A percentile compares a stretch with the other conserved stretches of the same genome.
These are phyloP conservation scores for Hycleus phaleratus DNA, from an alignment of 1,140 invertebrate genomes.

Conservation along the genomic window DNA sequence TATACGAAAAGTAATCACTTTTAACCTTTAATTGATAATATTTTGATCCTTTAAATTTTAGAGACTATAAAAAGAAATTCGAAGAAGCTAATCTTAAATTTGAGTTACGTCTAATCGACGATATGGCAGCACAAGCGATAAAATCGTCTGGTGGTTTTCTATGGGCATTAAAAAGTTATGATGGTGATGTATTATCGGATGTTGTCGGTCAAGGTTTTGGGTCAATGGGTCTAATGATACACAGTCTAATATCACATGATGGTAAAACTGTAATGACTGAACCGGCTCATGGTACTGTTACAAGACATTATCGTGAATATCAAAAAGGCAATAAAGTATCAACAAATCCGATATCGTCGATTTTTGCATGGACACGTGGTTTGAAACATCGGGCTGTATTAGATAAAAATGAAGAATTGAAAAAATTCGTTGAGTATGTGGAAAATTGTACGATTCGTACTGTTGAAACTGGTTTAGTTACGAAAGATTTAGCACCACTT, in stretches of 20 bases:
- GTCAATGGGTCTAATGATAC: constrained; percentile 90
- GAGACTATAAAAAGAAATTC: constrained; percentile 56
- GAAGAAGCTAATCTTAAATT: constrained; percentile 61
- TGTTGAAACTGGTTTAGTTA: constrained; percentile 88
- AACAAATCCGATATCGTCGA: constrained; percentile 95
- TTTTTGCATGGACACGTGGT: constrained; percentile 93
- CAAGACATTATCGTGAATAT: constrained; percentile 82
- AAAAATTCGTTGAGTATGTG: constrained; percentile 69
- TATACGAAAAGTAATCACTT: constrained; percentile 48
- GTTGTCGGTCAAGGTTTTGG: constrained; percentile 70
- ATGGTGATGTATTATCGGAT: constrained; percentile 71
- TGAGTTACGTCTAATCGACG: constrained; percentile 69
- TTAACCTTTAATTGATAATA: not conserved
- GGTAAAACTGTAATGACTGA: constrained; percentile 93
- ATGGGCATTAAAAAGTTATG: constrained; percentile 74
- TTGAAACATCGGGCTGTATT: constrained; percentile 85
- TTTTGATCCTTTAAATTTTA: constrained; percentile 30
- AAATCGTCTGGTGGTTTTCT: constrained; percentile 68
- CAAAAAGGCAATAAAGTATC: constrained; percentile 93
- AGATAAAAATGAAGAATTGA: constrained; percentile 69
- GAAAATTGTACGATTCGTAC: constrained; percentile 87
- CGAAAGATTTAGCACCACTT: constrained; percentile 95
- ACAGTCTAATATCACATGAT: constrained; percentile 86
- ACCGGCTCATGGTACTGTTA: constrained; percentile 94
- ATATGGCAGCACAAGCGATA: constrained; percentile 70